Conservation (phyloP, 2,888 invertebrate genomes). For the Dione vanillae region DNA sequence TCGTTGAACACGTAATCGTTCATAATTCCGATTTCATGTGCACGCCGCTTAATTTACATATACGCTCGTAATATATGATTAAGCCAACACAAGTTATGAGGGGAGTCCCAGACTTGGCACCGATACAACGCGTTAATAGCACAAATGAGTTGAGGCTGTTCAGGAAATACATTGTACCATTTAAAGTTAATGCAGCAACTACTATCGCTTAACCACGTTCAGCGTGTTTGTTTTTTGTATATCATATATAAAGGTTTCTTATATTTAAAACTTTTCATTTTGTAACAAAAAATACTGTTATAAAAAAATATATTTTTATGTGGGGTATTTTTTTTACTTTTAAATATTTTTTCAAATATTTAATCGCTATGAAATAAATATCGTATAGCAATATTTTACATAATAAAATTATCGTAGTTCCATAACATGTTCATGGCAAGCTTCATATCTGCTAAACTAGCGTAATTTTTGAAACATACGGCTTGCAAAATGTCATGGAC, state of each 20-base stretch:
- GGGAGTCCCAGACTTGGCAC: conserved; percentile 15
- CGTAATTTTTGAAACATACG: background rate
- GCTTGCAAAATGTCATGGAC: background rate
- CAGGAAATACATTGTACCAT: conserved; percentile 19
- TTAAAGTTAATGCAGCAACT: conserved; percentile 1
- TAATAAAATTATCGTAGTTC: too few species aligned
- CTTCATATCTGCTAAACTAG: background rate
- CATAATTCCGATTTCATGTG: conserved; percentile 26
- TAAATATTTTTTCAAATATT: too few species aligned
- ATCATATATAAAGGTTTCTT: too few species aligned
- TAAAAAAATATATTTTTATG: too few species aligned
- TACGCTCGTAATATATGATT: conserved; percentile 30
- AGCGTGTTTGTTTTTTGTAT: background rate
- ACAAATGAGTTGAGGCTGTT: conserved; percentile 15
- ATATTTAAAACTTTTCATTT: too few species aligned
- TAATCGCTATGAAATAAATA: too few species aligned
- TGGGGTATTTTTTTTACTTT: too few species aligned
- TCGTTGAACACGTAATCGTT: conserved; percentile 24
- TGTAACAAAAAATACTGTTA: too few species aligned
- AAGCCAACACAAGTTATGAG: conserved; percentile 26
- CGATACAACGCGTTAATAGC: conserved; percentile 19
- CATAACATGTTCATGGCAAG: too few species aligned
- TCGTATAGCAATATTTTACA: too few species aligned
- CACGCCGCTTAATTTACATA: conserved; percentile 24
- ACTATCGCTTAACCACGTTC: background rate